Evolutionary conservation across 2,888 invertebrate species (phyloP).

Genomic region (Steinernema carpocapsae): DNA sequence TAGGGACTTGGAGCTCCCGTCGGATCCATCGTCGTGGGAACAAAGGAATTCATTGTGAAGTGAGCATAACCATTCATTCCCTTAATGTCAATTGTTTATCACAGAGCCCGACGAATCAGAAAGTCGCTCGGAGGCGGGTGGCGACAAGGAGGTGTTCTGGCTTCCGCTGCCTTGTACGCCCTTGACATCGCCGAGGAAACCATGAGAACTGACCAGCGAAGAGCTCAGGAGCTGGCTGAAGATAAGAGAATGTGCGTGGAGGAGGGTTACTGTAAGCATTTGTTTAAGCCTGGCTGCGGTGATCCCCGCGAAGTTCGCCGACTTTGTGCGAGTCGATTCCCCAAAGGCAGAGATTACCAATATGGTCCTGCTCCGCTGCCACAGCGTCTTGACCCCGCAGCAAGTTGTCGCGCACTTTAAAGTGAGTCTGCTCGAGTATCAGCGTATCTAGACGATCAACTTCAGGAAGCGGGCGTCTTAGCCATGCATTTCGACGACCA

Average conservation of each 20-base stretch:
- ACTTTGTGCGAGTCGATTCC: slow-evolving; percentile 26
- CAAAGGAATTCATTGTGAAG: slow-evolving; percentile 52
- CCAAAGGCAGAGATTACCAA: slow-evolving; percentile 53
- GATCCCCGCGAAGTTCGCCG: slow-evolving; percentile 5
- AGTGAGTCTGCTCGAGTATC: slow-evolving; percentile 37
- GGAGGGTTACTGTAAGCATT: background rate
- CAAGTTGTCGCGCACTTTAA: slow-evolving; percentile 43
- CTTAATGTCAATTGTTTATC: too few relatives aligned
- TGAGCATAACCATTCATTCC: background rate
- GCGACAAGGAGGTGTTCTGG: slow-evolving; percentile 88
- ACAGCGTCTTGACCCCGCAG: slow-evolving; percentile 45
- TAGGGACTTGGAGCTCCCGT: slow-evolving; percentile 83
- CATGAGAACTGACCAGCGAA: slow-evolving; percentile 79
- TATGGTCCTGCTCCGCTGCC: slow-evolving; percentile 57
- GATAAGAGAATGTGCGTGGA: slow-evolving; percentile 39
- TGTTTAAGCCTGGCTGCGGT: background rate
- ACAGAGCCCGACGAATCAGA: slow-evolving; percentile 80
- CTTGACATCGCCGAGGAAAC: slow-evolving; percentile 78
- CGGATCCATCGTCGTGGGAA: slow-evolving; percentile 84
- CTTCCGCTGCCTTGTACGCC: slow-evolving; percentile 85
- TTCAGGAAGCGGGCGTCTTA: slow-evolving; percentile 52
- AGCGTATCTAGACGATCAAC: slow-evolving; percentile 40
- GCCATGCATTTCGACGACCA: slow-evolving; percentile 58
- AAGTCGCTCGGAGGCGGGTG: slow-evolving; percentile 92
- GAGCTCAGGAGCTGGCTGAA: slow-evolving; percentile 61